phyloP scores from a whole-genome alignment of 2,113 vertebrate genomes.

The Gallinago undulata region DNA sequence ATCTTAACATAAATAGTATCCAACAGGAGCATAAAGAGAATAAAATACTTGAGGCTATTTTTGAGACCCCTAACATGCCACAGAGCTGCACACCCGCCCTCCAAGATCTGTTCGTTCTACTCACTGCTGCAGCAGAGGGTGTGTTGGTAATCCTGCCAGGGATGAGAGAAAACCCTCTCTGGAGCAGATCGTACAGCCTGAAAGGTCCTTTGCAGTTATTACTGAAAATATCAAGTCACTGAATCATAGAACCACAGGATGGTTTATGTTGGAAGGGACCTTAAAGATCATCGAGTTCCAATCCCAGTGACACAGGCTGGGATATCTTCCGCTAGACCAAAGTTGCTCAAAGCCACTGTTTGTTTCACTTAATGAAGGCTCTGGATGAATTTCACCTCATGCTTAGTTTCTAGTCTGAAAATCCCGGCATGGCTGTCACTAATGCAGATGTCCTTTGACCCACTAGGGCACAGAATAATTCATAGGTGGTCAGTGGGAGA shows the following conservation, averaged over 20 bases:
- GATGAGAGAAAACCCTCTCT: neutral
- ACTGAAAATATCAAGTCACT: neutral
- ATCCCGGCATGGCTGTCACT: neutral
- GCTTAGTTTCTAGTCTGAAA: neutral
- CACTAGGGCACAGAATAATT: neutral
- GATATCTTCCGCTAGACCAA: neutral
- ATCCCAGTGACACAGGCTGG: neutral
- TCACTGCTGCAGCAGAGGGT: neutral
- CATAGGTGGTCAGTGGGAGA: neutral
- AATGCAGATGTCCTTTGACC: neutral
- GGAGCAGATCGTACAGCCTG: neutral
- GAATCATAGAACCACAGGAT: neutral
- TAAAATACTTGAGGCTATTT: constrained; percentile 41
- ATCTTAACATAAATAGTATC: constrained; percentile 50
- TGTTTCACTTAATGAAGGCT: neutral
- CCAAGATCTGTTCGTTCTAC: neutral
- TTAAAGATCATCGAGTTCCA: neutral
- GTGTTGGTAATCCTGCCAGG: neutral
- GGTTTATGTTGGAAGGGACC: neutral
- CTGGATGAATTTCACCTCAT: neutral
- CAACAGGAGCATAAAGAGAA: constrained; percentile 30
- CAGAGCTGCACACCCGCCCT: neutral
- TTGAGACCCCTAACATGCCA: neutral
- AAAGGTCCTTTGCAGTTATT: neutral
- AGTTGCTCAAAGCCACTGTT: neutral